These are phyloP conservation scores for Noctuana brunneofusca DNA, from an alignment of 2,888 invertebrate species.

Conservation along the genomic window DNA sequence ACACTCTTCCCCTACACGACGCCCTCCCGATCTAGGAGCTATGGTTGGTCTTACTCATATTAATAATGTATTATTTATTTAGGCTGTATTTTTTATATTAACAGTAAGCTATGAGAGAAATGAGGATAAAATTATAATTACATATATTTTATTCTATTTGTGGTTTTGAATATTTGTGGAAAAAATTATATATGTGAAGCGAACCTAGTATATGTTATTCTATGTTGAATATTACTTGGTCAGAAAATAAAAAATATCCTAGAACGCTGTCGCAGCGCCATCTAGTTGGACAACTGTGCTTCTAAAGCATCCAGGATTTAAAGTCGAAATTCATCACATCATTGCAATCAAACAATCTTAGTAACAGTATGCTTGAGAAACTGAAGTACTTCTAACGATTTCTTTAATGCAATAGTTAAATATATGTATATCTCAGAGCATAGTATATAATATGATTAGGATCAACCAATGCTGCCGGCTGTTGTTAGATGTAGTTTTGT, in stretches of 20 bases:
- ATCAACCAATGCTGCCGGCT: slow-evolving; percentile 2
- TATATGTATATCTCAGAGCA: slow-evolving; percentile 43
- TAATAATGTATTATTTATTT: slow-evolving; percentile 14
- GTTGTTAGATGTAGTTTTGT: slow-evolving; percentile 34
- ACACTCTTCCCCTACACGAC: no score
- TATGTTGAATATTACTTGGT: background rate
- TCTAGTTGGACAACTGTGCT: background rate
- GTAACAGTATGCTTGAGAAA: no score
- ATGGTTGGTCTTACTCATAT: slow-evolving; percentile 44
- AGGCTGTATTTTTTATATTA: background rate
- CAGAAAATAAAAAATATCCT: no score
- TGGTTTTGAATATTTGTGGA: background rate
- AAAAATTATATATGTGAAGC: background rate
- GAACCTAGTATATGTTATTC: background rate
- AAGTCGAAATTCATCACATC: no score
- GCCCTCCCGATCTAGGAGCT: no score
- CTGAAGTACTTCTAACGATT: no score
- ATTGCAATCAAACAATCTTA: no score
- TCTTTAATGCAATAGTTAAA: no score
- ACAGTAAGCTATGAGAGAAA: no score
- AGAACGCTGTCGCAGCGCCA: background rate
- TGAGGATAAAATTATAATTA: no score
- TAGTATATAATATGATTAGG: slow-evolving; percentile 33
- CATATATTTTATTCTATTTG: background rate
- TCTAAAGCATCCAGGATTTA: no score